Conservation (phyloP, 1,140 invertebrate species). For the Berghia stephanieae region DNA sequence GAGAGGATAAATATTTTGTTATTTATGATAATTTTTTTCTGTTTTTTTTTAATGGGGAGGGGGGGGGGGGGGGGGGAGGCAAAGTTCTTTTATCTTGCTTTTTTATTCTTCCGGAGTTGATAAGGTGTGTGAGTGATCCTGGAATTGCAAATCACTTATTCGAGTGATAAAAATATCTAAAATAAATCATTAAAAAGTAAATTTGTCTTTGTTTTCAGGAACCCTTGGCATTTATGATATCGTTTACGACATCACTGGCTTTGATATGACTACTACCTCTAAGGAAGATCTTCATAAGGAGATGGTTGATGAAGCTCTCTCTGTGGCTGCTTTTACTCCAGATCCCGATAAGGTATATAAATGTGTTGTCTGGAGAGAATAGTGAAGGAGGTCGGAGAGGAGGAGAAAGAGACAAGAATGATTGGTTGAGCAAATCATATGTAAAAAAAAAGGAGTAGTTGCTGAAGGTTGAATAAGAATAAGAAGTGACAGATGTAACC, state of each 20-base stretch:
- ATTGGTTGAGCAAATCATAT: too few relatives aligned
- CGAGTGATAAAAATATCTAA: background rate
- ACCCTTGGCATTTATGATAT: constrained; percentile 55
- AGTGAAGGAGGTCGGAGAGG: background rate
- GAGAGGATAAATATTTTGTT: too few relatives aligned
- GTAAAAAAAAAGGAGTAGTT: background rate
- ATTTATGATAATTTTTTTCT: background rate
- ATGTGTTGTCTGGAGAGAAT: too few relatives aligned
- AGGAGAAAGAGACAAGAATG: too few relatives aligned
- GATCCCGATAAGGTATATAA: constrained; percentile 38
- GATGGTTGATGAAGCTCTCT: constrained; percentile 47
- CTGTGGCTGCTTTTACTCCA: constrained; percentile 51
- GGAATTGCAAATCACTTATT: background rate
- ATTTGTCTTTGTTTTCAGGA: constrained; percentile 46
- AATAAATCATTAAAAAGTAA: background rate
- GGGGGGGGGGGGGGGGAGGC: too few relatives aligned
- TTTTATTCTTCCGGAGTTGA: too few relatives aligned
- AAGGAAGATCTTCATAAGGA: constrained; percentile 60
- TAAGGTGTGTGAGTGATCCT: too few relatives aligned
- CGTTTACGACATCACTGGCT: constrained; percentile 61
- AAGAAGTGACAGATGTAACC: too few relatives aligned
- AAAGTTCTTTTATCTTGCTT: too few relatives aligned
- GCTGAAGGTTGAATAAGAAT: background rate
- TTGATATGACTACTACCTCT: constrained; percentile 54
- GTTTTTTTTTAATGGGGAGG: too few relatives aligned